Conservation (phyloP, 2,113 vertebrate genomes). For the Osmerus eperlanus region DNA sequence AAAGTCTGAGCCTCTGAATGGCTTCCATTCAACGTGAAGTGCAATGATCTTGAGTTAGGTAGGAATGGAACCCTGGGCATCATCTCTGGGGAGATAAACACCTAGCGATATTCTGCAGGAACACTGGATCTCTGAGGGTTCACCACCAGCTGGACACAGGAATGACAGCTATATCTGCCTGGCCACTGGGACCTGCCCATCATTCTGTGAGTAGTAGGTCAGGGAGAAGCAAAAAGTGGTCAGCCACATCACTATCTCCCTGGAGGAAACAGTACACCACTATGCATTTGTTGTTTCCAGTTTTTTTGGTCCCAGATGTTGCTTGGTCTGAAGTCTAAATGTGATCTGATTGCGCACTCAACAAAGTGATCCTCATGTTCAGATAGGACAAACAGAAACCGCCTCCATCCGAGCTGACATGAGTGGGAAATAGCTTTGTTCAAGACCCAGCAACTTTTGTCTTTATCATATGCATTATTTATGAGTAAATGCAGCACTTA, state of each 20-base stretch:
- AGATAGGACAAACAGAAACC: not conserved
- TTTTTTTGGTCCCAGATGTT: too few species aligned
- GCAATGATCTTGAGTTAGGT: conserved; percentile 40
- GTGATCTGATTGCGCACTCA: not conserved
- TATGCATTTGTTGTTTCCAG: too few species aligned
- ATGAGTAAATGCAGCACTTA: conserved; percentile 58
- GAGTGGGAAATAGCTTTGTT: conserved; percentile 35
- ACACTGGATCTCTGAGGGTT: conserved; percentile 43
- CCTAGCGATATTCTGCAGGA: conserved; percentile 51
- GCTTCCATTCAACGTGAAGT: conserved; percentile 50
- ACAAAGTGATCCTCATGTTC: not conserved
- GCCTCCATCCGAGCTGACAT: conserved; percentile 3
- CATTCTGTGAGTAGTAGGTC: not conserved
- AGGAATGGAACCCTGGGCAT: conserved; percentile 40
- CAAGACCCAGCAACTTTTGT: conserved; percentile 38
- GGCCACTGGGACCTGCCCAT: conserved; percentile 13
- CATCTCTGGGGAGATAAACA: conserved; percentile 58
- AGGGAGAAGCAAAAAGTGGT: not conserved
- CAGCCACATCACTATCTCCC: too few species aligned
- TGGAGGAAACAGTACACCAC: too few species aligned
- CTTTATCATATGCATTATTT: conserved; percentile 59
- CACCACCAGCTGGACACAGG: conserved; percentile 20
- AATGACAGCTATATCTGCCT: conserved; percentile 22
- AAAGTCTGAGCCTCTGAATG: conserved; percentile 52
- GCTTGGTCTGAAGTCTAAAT: too few species aligned